Conservation (phyloP, 2,113 vertebrate genomes). For the Haliaeetus leucogaster region DNA sequence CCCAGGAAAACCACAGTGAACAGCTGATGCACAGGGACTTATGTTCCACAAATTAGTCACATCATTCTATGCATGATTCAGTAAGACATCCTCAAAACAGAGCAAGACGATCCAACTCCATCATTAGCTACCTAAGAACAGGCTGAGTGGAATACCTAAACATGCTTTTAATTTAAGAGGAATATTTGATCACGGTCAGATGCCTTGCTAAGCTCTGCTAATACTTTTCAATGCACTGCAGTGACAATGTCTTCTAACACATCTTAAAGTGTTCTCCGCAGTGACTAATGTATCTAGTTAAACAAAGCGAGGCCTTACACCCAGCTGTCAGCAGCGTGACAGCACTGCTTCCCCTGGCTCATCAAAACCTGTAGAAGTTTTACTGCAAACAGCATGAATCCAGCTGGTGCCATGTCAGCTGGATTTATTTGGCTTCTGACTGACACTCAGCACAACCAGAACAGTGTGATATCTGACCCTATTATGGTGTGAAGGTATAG, state of each 20-base stretch:
- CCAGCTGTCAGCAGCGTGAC: neutral
- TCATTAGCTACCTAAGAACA: neutral
- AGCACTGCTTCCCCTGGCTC: neutral
- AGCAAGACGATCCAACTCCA: neutral
- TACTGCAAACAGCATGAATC: neutral
- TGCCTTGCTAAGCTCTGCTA: neutral
- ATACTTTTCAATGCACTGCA: neutral
- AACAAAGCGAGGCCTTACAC: neutral
- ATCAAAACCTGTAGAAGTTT: neutral
- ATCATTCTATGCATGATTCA: neutral
- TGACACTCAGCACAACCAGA: neutral
- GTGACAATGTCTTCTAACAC: neutral
- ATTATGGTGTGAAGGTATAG: neutral
- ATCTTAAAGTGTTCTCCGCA: neutral
- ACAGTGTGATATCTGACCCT: neutral
- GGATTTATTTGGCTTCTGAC: neutral
- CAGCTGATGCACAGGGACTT: conserved; percentile 7
- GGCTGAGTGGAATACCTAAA: neutral
- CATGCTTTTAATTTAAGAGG: neutral
- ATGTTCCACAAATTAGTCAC: conserved; percentile 1
- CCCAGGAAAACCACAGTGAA: neutral
- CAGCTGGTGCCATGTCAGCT: neutral
- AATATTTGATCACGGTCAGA: neutral
- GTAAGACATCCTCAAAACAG: neutral
- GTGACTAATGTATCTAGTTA: neutral